Conservation (phyloP, 2,888 invertebrate genomes). For the Leistus spinibarbis region DNA sequence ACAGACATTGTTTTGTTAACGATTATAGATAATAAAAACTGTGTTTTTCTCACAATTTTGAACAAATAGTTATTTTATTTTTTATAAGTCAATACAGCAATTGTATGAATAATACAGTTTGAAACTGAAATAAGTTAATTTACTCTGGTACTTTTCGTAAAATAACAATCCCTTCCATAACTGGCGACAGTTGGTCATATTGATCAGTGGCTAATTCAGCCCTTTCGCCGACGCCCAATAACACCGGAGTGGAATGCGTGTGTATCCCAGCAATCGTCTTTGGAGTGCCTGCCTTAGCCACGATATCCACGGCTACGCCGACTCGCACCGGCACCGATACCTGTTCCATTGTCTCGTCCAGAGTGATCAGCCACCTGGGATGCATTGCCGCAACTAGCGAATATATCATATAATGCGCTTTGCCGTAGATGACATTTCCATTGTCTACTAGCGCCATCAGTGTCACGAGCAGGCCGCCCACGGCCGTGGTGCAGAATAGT, state of each 20-base stretch:
- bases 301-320: constrained; percentile 95
- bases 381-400: constrained; percentile 96
- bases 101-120: too few species aligned
- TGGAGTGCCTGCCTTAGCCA: constrained; percentile 98
- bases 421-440: constrained; percentile 83
- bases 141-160: constrained; percentile 77
- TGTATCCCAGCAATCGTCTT: constrained; percentile 99
- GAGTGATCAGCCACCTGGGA: constrained; percentile 95
- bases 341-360: constrained; percentile 91
- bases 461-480: constrained; percentile 91
- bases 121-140: background rate
- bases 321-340: constrained; percentile 90
- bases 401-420: constrained; percentile 93
- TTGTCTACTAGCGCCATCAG: constrained; percentile 90
- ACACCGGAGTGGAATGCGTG: constrained; percentile 97
- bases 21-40: background rate
- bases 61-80: too few species aligned
- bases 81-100: too few species aligned
- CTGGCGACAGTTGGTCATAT: constrained; percentile 87
- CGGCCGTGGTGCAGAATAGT: constrained; percentile 89
- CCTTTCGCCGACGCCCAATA: constrained; percentile 93
- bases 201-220: constrained; percentile 98
- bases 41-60: too few species aligned
- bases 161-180: constrained; percentile 98
- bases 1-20: background rate